Evolutionary conservation across 1,140 invertebrate species (phyloP).

Genomic region (Ptiloglossa arizonensis): DNA sequence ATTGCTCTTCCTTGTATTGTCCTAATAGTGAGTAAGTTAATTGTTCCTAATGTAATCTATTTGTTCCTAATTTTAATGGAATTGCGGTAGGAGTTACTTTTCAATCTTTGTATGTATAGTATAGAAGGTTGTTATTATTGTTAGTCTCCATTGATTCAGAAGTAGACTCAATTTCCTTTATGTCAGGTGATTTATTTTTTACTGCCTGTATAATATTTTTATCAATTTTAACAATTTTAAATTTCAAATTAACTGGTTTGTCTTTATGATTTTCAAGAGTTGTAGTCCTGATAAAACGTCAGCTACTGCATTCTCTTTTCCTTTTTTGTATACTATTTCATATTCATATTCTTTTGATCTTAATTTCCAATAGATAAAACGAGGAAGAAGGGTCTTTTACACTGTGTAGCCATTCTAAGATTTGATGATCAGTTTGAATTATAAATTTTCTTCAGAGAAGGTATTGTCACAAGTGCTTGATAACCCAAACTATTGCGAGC

Average conservation of each 20-base stretch:
- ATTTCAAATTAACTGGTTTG: no score
- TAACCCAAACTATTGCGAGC: background rate
- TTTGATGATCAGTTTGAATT: background rate
- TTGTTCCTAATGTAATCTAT: no score
- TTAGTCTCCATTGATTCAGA: no score
- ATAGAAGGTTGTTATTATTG: no score
- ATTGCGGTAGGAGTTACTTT: no score
- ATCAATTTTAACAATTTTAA: background rate
- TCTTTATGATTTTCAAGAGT: no score
- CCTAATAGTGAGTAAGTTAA: no score
- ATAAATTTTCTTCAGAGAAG: background rate
- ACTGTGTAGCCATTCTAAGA: background rate
- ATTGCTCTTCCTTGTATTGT: no score
- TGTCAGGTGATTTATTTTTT: background rate
- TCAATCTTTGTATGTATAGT: no score
- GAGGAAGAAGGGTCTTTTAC: background rate
- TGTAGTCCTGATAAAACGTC: no score
- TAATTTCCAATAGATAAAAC: background rate
- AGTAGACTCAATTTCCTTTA: background rate
- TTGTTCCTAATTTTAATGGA: no score
- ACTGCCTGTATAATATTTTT: no score
- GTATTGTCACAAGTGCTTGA: background rate
- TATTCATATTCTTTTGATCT: background rate
- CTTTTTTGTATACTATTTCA: background rate
- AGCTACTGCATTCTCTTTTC: background rate